Conservation (phyloP, 2,797 vertebrate genomes). For the Sebastiscus albofasciatus region DNA sequence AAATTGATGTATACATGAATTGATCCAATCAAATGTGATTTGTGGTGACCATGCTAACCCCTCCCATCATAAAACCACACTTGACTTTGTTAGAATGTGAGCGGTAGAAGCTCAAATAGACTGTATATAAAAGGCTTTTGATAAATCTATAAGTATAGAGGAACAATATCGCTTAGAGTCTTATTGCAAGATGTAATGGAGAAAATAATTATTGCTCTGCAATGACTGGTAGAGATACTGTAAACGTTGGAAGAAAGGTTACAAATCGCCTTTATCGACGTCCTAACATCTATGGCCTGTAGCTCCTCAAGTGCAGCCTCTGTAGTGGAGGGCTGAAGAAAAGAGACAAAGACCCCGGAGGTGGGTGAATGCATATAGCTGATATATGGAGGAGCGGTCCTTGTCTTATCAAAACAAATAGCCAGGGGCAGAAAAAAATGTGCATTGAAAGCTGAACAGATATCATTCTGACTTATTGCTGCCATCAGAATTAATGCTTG, state of each 20-base stretch:
- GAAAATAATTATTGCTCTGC: neutral
- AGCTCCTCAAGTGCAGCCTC: neutral
- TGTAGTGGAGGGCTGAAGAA: neutral
- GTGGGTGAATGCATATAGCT: neutral
- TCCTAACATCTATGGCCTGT: neutral
- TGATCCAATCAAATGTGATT: neutral
- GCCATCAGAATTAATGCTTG: conserved; percentile 7
- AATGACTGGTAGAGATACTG: neutral
- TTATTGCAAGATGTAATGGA: neutral
- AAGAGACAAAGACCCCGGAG: neutral
- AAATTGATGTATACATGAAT: neutral
- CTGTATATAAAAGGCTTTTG: neutral
- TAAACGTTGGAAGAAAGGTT: neutral
- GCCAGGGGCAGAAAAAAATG: conserved; percentile 20
- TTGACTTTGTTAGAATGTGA: neutral
- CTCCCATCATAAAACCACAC: neutral
- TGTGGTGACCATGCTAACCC: neutral
- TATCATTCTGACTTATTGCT: conserved; percentile 20
- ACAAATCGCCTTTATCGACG: neutral
- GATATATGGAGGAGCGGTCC: neutral
- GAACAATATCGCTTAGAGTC: neutral
- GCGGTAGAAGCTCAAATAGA: neutral
- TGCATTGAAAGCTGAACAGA: conserved; percentile 31
- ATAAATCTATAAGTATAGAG: neutral
- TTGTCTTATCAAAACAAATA: conserved; percentile 43